Base-by-base conservation (phyloP, 1,140 invertebrate genomes). In the Rhynchophorus ferrugineus region DNA sequence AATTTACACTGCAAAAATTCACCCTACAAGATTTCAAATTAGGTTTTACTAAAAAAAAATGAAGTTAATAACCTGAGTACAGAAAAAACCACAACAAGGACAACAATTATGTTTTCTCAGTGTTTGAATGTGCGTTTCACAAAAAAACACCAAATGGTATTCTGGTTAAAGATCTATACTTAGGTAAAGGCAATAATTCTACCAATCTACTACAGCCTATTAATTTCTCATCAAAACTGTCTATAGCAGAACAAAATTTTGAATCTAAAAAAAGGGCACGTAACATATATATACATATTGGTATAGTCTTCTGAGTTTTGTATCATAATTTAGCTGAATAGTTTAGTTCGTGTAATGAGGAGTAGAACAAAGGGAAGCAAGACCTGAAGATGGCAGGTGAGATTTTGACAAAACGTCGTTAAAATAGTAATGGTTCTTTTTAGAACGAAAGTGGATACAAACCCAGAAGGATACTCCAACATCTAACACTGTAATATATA, bases 11-110 rank as follows among this genome's bases (percentile, higher is more conserved):
- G 77, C 5, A 80, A 71, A 67, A 87, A 87, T 54, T 73, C 75
- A 19, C 85, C 81, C 79, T 82, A 58, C 33, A 66, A 59, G 37
- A 43, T 42, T 46, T 29, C 50, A 43, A 44, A 44, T n/a, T n/a
- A n/a, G n/a, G n/a, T n/a, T n/a, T n/a, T n/a, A n/a, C n/a, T n/a
- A n/a, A n/a, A n/a, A n/a, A n/a, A 41, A 41, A 49, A 34, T 42
- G 6, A 17, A 5, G 7, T 19, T 22, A 1, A 17, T 35, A 58
- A 67, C 91, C 78, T 94, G 89, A 20, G 90, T 87, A 65, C 91
- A 95, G 69, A 93, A 96, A 13, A 90, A 72, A 3, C 91, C 92
- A 71, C 92, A 96, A 0, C 83, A 81, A 0, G 91, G 85, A 67
- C 92, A 96, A 67, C 89, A 92, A 64, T 92, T 89, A 68, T 96